Percentiles rank a stretch among this genome's conserved stretches.
phyloP scores from a whole-genome alignment of 1,140 invertebrate species.

The Calephelis nemesis region DNA sequence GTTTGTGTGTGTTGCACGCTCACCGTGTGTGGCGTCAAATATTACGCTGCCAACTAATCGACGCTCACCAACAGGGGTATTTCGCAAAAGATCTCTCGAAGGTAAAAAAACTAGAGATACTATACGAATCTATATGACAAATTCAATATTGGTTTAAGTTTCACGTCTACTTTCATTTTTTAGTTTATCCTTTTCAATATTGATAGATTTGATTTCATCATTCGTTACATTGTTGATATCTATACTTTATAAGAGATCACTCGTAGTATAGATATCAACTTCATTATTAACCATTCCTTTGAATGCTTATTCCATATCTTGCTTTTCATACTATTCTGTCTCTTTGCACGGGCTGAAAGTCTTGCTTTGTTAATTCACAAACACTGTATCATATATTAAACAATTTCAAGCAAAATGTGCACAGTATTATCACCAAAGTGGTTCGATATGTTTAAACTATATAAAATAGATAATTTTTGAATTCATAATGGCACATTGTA shows the following conservation, averaged over 20 bases:
- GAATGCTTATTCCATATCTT: constrained; percentile 75
- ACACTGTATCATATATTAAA: constrained; percentile 72
- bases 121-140: constrained; percentile 62
- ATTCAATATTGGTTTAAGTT: constrained; percentile 66
- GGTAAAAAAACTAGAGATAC: constrained; percentile 82
- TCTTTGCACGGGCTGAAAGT: constrained; percentile 75
- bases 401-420: constrained; percentile 23
- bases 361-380: constrained; percentile 71
- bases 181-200: constrained; percentile 38
- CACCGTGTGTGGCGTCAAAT: constrained; percentile 75
- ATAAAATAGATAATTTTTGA: constrained; percentile 20
- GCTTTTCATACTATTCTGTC: constrained; percentile 71
- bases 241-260: constrained; percentile 44
- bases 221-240: constrained; percentile 48
- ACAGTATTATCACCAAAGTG: constrained; percentile 17
- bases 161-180: constrained; percentile 52
- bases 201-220: constrained; percentile 35
- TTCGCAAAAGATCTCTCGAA: constrained; percentile 96
- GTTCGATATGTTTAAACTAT: constrained; percentile 16
- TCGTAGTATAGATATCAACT: constrained; percentile 58
- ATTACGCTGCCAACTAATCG: constrained; percentile 67
- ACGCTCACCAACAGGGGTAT: constrained; percentile 85
- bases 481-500: constrained; percentile 46
- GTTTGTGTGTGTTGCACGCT: constrained; percentile 81
- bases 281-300: constrained; percentile 58